Base-by-base conservation (phyloP, 2,888 invertebrate species). In the Epicampocera succincta region DNA sequence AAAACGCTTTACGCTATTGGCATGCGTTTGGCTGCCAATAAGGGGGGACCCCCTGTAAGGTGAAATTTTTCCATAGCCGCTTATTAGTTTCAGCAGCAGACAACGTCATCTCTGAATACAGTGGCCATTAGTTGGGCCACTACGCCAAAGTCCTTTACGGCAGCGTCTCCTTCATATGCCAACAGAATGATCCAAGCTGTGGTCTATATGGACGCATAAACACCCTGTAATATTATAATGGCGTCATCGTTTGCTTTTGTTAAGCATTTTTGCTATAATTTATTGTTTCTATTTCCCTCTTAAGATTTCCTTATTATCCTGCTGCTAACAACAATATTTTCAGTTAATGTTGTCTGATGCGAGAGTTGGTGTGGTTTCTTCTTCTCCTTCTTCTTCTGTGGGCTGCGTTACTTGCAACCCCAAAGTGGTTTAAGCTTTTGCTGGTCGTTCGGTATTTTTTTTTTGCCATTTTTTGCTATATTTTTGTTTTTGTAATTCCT, bases 201-300 rank as follows among this genome's bases (percentile, higher is more conserved):
- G n/a, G n/a, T n/a, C n/a, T n/a, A n/a, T n/a, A n/a, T n/a, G n/a
- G n/a, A n/a, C 5, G 25, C 5, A 25, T 25, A 25, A 25, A 29
- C 48, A 50, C 40, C 58, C 69, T 58, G 46, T 12, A 48, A 58
- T 40, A 21, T 12, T n/a, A 5, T 33, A 19, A 13, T 21, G 58
- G 25, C 12, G 25, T 74, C 40, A 46, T 48, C 11, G 38, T 29
- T n/a, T 48, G 46, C 38, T 74, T 44, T 50, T 66, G 15, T 12
- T 21, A 48, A 66, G 25, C 56, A 66, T 58, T 74, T n/a, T 74
- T 54, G 74, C 80, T 83, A 77, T 80, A 82, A 83, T 82, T 77
- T 83, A 80, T 75, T 80, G 72, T 73, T 69, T 76, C 44, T 79
- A 50, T 74, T 78, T 75, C 44, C 52, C 56, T 56, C 61, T 58